Conservation (phyloP, 2,113 vertebrate species). For the Entomyzon cyanotis region DNA sequence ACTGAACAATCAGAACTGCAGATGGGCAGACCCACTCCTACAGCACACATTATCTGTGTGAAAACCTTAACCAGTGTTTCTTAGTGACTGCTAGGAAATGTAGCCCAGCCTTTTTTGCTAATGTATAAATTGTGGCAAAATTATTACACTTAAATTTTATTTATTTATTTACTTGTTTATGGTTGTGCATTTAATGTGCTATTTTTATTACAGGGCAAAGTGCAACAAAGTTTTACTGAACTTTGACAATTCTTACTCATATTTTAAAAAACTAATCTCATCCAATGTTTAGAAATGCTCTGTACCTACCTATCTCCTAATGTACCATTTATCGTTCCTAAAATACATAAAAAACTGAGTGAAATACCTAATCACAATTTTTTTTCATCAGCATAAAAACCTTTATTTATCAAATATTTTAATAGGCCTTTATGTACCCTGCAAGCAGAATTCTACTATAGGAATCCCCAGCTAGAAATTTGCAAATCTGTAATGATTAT, state of each 20-base stretch:
- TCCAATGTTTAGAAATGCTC: background rate
- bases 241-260: background rate
- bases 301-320: background rate
- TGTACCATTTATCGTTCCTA: background rate
- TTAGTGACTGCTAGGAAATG: background rate
- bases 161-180: background rate
- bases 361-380: background rate
- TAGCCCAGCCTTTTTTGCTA: background rate
- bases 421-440: background rate
- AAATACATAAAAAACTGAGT: background rate
- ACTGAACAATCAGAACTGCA: background rate
- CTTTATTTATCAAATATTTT: background rate
- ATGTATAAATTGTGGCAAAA: background rate
- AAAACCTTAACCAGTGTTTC: background rate
- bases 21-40: rapidly evolving
- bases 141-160: background rate
- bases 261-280: background rate
- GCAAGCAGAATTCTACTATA: background rate
- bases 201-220: background rate
- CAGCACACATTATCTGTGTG: background rate
- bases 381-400: background rate
- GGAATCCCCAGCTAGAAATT: background rate
- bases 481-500: background rate
- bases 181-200: background rate
- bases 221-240: background rate